Percentiles rank a stretch among this genome's conserved stretches.
Evolutionary conservation across 1,140 invertebrate genomes (phyloP).

Genomic region (Batillaria attramentaria): DNA sequence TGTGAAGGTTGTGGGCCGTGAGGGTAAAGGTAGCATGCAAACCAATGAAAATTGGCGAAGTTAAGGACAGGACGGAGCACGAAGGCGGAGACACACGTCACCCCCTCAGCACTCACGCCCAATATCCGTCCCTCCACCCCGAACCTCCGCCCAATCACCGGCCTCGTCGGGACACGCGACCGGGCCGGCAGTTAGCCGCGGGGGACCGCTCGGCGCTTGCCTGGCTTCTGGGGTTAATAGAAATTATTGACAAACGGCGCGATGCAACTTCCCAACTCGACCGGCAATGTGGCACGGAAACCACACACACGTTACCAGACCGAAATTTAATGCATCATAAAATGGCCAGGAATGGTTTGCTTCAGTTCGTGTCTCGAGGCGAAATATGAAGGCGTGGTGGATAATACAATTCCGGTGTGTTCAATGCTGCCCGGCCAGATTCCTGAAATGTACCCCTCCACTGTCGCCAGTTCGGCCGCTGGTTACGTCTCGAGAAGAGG

Average conservation of each 20-base stretch:
- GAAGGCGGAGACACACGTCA: conserved; percentile 18
- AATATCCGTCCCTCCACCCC: conserved; percentile 9
- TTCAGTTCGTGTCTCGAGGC: conserved; percentile 4
- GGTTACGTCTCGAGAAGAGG: neutral
- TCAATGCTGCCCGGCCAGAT: neutral
- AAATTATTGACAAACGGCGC: conserved; percentile 30
- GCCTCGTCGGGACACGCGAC: conserved; percentile 14
- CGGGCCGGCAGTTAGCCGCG: neutral
- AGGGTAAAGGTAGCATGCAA: no score
- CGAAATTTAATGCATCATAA: conserved; percentile 7
- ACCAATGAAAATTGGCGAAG: no score
- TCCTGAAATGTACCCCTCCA: neutral
- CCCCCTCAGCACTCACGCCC: neutral
- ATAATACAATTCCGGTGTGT: neutral
- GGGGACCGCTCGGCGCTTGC: conserved; percentile 8
- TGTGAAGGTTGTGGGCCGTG: no score
- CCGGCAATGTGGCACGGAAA: conserved; percentile 1
- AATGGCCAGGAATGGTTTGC: conserved; percentile 9
- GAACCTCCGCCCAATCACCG: neutral
- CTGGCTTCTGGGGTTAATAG: conserved; percentile 29
- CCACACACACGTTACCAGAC: neutral
- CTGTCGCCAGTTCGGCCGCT: conserved; percentile 1
- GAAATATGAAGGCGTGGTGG: neutral
- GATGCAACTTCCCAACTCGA: neutral
- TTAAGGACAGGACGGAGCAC: no score